Percentiles rank a stretch among this genome's conserved stretches.
Conservation (phyloP, 2,888 invertebrate species). For the Cerceris ruficornis region DNA sequence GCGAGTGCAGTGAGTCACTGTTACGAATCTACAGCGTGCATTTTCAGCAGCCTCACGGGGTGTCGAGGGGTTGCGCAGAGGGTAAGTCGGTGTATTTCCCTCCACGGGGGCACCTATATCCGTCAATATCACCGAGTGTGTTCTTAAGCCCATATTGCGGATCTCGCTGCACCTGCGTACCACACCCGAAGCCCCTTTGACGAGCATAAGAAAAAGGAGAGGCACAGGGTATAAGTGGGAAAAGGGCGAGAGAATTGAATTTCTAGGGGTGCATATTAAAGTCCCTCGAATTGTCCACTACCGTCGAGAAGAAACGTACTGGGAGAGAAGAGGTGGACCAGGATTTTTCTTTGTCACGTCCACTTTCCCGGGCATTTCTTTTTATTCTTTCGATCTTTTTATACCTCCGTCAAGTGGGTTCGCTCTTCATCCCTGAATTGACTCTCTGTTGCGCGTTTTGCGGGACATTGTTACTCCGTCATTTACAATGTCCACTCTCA, state of each 20-base stretch:
- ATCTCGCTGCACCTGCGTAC: slow-evolving; percentile 65
- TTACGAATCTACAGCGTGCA: slow-evolving; percentile 34
- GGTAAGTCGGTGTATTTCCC: slow-evolving; percentile 39
- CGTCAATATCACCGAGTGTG: slow-evolving; percentile 65
- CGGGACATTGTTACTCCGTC: slow-evolving; percentile 21
- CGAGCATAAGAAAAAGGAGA: slow-evolving; percentile 17
- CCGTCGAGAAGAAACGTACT: slow-evolving; percentile 36
- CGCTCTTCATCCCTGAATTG: slow-evolving; percentile 49
- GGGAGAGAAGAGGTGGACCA: slow-evolving; percentile 24
- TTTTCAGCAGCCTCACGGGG: slow-evolving; percentile 26
- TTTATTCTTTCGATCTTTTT: slow-evolving; percentile 38
- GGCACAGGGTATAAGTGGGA: slow-evolving; percentile 17
- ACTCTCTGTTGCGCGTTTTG: slow-evolving; percentile 34
- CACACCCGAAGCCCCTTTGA: slow-evolving; percentile 50
- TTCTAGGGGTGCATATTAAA: slow-evolving; percentile 74
- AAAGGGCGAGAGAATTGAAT: slow-evolving; percentile 66
- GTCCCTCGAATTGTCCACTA: slow-evolving; percentile 61
- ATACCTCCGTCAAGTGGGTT: slow-evolving; percentile 33
- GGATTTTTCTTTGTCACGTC: slow-evolving; percentile 44
- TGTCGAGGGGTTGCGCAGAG: slow-evolving; percentile 8
- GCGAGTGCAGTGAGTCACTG: slow-evolving; percentile 53
- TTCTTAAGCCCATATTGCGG: slow-evolving; percentile 68
- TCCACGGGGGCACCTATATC: slow-evolving; percentile 57
- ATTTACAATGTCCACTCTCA: slow-evolving; percentile 26
- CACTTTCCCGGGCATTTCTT: slow-evolving; percentile 39